These are phyloP conservation scores for Planiliza haematocheilus DNA, from an alignment of 2,113 vertebrate genomes.

Conservation along the genomic window DNA sequence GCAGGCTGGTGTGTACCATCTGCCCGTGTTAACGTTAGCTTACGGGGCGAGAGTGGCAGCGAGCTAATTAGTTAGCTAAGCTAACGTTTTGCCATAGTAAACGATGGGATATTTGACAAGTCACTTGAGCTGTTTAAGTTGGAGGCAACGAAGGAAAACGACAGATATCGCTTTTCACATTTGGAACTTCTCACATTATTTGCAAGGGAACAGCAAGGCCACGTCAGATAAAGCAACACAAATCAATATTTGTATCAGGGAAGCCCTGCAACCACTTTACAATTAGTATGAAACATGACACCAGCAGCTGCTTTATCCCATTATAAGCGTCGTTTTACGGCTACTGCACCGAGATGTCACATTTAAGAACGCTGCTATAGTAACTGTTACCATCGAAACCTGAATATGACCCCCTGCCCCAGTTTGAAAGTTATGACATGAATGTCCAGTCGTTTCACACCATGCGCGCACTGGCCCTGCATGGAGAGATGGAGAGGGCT, in stretches of 20 bases:
- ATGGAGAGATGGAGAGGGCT: background rate
- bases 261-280: constrained; percentile 16
- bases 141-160: background rate
- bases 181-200: background rate
- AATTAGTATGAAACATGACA: constrained; percentile 7
- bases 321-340: constrained; percentile 2
- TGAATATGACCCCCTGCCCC: background rate
- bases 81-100: constrained; percentile 58
- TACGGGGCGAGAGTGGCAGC: constrained; percentile 57
- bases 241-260: background rate
- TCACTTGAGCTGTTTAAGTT: constrained; percentile 37
- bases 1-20: constrained; percentile 93
- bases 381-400: background rate
- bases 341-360: constrained; percentile 3
- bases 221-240: background rate
- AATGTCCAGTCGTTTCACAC: background rate
- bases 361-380: background rate
- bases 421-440: constrained; percentile 36
- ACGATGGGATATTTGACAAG: constrained; percentile 35
- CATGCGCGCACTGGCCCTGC: background rate
- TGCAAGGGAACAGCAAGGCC: too few relatives aligned
- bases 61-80: constrained; percentile 77
- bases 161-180: background rate
- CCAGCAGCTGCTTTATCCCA: background rate
- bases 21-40: constrained; percentile 67